Conservation (phyloP, 2,888 invertebrate species). For the Zootermopsis nevadensis region DNA sequence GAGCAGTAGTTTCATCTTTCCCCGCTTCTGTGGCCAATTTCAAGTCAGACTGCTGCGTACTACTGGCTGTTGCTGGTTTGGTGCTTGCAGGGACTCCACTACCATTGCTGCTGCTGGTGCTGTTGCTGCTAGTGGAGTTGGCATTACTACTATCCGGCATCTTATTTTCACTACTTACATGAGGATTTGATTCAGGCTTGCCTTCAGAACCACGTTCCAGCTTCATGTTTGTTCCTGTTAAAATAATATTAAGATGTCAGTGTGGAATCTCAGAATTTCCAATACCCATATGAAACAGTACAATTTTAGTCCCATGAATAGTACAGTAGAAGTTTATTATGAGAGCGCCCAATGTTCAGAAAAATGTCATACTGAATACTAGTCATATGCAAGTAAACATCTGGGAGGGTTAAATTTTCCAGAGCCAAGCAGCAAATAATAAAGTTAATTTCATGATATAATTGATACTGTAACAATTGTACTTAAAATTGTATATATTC, state of each 20-base stretch:
- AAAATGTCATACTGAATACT: too few relatives aligned
- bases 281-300: too few relatives aligned
- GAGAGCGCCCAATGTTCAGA: too few relatives aligned
- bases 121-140: constrained; percentile 26
- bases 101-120: constrained; percentile 8
- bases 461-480: too few relatives aligned
- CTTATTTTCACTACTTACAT: constrained; percentile 43
- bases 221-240: constrained; percentile 50
- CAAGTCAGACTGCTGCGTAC: constrained; percentile 38
- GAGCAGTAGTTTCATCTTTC: constrained; percentile 47
- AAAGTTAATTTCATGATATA: too few relatives aligned
- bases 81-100: constrained; percentile 25
- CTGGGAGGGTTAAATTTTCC: too few relatives aligned
- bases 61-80: constrained; percentile 27
- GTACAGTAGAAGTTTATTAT: too few relatives aligned
- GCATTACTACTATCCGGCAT: constrained; percentile 41
- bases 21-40: constrained; percentile 39
- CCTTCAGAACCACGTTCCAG: constrained; percentile 49
- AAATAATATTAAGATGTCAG: not conserved
- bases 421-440: too few relatives aligned
- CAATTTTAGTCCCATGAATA: too few relatives aligned
- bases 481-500: too few relatives aligned
- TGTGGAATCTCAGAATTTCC: too few relatives aligned
- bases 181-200: constrained; percentile 42
- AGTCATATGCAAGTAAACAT: too few relatives aligned